Conservation (phyloP, 2,113 vertebrate species). For the Erythrolamprus reginae region DNA sequence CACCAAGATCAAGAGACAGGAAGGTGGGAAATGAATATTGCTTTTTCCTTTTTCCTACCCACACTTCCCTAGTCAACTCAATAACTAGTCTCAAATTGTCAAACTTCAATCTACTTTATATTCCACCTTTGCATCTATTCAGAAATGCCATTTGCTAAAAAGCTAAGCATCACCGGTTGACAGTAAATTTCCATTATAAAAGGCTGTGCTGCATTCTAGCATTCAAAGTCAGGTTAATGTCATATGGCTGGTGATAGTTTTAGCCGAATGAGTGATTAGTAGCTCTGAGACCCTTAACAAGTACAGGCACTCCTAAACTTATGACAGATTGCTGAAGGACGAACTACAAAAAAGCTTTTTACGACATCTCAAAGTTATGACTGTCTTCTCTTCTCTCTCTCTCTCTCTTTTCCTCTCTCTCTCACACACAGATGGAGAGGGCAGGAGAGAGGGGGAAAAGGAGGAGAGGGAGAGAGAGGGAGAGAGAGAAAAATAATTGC, state of each 20-base stretch:
- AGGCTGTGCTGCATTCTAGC: background rate
- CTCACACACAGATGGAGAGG: too few species aligned
- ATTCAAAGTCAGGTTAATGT: background rate
- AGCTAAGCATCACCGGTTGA: background rate
- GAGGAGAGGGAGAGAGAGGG: too few species aligned
- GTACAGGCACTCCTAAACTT: too few species aligned
- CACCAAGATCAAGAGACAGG: background rate
- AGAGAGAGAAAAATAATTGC: background rate
- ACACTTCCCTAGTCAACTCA: background rate
- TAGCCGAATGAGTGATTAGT: background rate
- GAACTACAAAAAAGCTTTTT: too few species aligned
- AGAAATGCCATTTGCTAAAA: background rate
- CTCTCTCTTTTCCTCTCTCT: background rate
- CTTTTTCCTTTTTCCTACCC: background rate
- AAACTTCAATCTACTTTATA: background rate
- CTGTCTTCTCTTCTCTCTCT: background rate
- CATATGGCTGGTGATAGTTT: background rate
- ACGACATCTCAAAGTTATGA: too few species aligned
- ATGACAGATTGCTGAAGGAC: too few species aligned
- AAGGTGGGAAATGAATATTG: background rate
- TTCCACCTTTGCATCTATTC: background rate
- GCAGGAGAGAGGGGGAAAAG: too few species aligned
- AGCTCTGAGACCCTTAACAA: too few species aligned
- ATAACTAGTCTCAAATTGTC: background rate
- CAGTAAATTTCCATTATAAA: background rate